Conservation (phyloP, 2,888 invertebrate genomes). For the Nomada fabriciana region DNA sequence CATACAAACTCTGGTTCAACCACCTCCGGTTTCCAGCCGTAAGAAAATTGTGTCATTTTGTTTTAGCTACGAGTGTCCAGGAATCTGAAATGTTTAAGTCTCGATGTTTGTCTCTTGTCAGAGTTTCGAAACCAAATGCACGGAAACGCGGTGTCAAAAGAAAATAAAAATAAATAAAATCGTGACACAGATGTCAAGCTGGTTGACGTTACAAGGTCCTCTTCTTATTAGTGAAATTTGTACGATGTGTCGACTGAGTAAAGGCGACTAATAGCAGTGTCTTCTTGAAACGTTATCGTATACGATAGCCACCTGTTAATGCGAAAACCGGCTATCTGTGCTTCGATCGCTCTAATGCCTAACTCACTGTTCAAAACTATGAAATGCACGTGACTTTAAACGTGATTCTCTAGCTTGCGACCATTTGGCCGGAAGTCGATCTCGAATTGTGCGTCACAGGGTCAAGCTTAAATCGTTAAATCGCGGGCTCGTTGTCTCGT, state of each 20-base stretch:
- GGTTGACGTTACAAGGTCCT: too few species aligned
- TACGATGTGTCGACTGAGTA: background rate
- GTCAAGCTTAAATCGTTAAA: conserved; percentile 18
- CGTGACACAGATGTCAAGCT: background rate
- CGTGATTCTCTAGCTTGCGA: background rate
- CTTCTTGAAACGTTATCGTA: background rate
- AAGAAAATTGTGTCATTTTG: conserved; percentile 63
- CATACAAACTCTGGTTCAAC: conserved; percentile 76
- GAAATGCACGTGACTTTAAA: background rate
- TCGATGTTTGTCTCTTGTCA: conserved; percentile 1
- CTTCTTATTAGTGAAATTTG: background rate
- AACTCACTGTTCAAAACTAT: conserved; percentile 4
- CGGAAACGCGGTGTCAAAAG: background rate
- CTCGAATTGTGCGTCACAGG: background rate
- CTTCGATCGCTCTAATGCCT: background rate
- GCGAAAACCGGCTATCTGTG: background rate
- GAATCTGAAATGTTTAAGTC: conserved; percentile 21
- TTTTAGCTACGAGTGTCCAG: conserved; percentile 27
- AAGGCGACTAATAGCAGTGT: background rate
- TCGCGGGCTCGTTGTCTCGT: background rate
- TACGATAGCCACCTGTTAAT: background rate
- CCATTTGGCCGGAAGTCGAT: background rate
- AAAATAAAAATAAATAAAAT: background rate
- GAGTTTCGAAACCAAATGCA: background rate
- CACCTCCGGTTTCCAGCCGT: conserved; percentile 77